Evolutionary conservation across 1,140 invertebrate genomes (phyloP).

Genomic region (Aphidius gifuensis): DNA sequence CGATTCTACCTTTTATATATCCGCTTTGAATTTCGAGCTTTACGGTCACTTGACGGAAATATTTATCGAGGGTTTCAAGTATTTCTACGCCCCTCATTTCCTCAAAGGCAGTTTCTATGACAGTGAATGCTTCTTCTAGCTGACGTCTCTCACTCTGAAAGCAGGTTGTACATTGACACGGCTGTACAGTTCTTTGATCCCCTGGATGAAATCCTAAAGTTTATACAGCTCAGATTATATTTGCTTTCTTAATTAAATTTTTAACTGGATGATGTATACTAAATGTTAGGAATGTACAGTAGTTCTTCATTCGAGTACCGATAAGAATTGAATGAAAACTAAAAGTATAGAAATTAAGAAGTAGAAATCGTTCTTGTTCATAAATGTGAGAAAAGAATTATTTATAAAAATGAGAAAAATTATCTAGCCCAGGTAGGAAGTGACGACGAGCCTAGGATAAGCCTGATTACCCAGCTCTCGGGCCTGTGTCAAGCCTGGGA

Average conservation of each 20-base stretch:
- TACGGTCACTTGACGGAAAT: slow-evolving; percentile 53
- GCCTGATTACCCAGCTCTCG: too few relatives aligned
- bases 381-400: too few relatives aligned
- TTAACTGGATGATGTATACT: slow-evolving; percentile 25
- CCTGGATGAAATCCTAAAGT: slow-evolving; percentile 35
- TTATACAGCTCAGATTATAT: slow-evolving; percentile 45
- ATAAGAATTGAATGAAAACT: too few relatives aligned
- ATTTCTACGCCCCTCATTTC: background rate
- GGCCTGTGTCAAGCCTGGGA: too few relatives aligned
- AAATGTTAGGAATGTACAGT: too few relatives aligned
- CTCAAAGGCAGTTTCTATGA: background rate
- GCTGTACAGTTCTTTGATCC: slow-evolving; percentile 46
- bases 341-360: background rate
- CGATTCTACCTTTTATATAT: slow-evolving; percentile 50
- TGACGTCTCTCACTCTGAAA: slow-evolving; percentile 13
- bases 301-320: too few relatives aligned
- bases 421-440: too few relatives aligned
- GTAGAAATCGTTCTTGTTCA: background rate
- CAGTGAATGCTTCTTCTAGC: background rate
- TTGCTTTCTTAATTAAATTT: slow-evolving; percentile 55
- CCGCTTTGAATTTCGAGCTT: slow-evolving; percentile 42
- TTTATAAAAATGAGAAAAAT: too few relatives aligned
- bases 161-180: slow-evolving; percentile 29
- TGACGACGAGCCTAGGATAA: too few relatives aligned
- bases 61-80: slow-evolving; percentile 51